Conservation (phyloP, 2,797 vertebrate genomes). For the Ctenosaura bakeri region DNA sequence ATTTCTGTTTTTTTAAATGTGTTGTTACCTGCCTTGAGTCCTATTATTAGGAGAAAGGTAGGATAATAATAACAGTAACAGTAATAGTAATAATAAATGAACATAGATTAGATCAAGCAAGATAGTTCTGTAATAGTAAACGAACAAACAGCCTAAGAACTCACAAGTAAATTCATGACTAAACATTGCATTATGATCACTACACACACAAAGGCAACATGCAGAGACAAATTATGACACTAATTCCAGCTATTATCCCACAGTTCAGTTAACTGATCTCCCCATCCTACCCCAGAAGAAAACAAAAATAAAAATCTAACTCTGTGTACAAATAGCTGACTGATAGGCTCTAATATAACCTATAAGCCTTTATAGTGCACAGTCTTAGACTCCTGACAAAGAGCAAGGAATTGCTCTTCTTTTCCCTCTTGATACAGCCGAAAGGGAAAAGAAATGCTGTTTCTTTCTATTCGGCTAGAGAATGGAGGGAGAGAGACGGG, state of each 20-base stretch:
- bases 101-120: neutral
- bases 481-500: neutral
- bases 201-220: neutral
- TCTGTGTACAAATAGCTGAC: neutral
- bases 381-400: constrained; percentile 3
- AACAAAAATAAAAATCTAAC: neutral
- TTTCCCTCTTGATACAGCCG: neutral
- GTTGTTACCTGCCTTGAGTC: too few relatives aligned
- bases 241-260: neutral
- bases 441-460: constrained; percentile 61
- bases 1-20: too few relatives aligned
- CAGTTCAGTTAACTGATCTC: neutral
- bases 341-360: neutral
- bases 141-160: neutral
- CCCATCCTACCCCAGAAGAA: neutral
- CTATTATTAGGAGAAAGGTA: too few relatives aligned
- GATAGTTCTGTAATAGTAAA: neutral
- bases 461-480: neutral
- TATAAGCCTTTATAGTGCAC: neutral
- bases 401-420: neutral
- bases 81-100: too few relatives aligned
- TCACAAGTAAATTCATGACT: neutral
- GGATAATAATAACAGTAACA: too few relatives aligned
- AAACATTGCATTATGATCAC: neutral
- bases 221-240: neutral